Base-by-base conservation (phyloP, 2,797 vertebrate genomes). In the Labroides dimidiatus region DNA sequence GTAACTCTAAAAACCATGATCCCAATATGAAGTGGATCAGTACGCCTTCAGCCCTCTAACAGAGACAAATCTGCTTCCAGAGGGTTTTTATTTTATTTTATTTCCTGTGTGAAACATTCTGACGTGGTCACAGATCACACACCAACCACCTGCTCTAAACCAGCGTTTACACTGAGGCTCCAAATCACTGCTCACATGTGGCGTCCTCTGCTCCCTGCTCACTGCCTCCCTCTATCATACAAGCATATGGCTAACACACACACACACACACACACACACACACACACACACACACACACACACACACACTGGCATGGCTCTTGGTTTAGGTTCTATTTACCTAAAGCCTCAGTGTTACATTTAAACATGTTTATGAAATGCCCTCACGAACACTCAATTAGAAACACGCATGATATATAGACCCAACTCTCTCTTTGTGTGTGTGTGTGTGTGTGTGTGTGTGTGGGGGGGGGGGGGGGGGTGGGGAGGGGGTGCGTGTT, bases 221-320 rank as follows among this genome's bases (percentile, higher is more conserved):
- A 33, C 78, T 74, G 65, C 77, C 71, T 54, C 66, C 68, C 45
- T 82, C 51, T 45, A 82, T 69, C 77, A 82, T 81, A 55, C 68
- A 78, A 56, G 69, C 82, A 67, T 71, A 33, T 51, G 71, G 39
- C 85, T 77, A 80, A 71, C 54, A 69, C 60, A 54, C 51, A 72
- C 21, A 68, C 19, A 72, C 61, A 63, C 51, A 75, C 30, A 66
- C 23, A 21, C 9, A 45, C 24, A 27, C 24, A 27, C 24, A 71
- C 63, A 57, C 47, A 72, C 21, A 68, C 76, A 82, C 79, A 55
- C 68, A 78, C 58, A 69, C 82, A 67, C 71, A 47, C 77, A 82
- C 80, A 55, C 68, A 78, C 58, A 69, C 82, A 67, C 72, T 20
- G 65, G 16, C 23, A 23, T 7, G 43, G 37, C 37, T 39, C n/a